A percentile compares a stretch with the other conserved stretches of the same genome.
Evolutionary conservation across 92 coral and sea anemone species (phyloP).

Genomic region (Paragorgia papillata): DNA sequence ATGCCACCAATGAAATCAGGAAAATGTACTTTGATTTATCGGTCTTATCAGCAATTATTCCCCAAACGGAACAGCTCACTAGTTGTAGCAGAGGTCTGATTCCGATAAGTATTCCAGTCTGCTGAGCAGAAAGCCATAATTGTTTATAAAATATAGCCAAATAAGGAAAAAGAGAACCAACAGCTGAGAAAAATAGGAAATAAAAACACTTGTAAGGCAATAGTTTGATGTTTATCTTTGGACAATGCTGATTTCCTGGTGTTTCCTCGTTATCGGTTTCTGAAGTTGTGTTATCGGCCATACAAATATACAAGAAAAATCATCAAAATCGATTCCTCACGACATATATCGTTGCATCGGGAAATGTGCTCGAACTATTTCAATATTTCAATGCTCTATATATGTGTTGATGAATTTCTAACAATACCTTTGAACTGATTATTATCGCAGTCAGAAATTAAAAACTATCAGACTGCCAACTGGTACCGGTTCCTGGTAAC

Average conservation of each 20-base stretch:
- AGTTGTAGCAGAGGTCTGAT: conserved; percentile 79
- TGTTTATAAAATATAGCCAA: conserved; percentile 92
- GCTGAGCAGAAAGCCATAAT: conserved; percentile 83
- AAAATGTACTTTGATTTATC: conserved; percentile 68
- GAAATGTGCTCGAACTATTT: neutral
- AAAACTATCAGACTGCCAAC: neutral
- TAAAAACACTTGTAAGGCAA: conserved; percentile 78
- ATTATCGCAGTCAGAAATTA: neutral
- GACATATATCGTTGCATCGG: neutral
- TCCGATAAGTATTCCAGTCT: conserved; percentile 88
- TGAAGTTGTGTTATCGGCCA: conserved; percentile 1
- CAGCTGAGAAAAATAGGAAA: conserved; percentile 81
- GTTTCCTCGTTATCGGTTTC: conserved; percentile 22
- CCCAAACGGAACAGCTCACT: conserved; percentile 84
- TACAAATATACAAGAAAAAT: neutral
- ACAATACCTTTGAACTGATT: neutral
- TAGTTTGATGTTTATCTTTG: conserved; percentile 56
- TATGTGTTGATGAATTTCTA: neutral
- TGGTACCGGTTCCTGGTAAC: conserved; percentile 57
- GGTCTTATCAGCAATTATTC: conserved; percentile 74
- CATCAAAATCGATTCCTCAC: neutral
- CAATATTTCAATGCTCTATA: too few species aligned
- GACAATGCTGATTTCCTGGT: conserved; percentile 45
- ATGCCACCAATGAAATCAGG: conserved; percentile 70
- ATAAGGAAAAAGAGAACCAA: conserved; percentile 87